Base-by-base conservation (phyloP, 2,113 vertebrate species). In the Ia io region DNA sequence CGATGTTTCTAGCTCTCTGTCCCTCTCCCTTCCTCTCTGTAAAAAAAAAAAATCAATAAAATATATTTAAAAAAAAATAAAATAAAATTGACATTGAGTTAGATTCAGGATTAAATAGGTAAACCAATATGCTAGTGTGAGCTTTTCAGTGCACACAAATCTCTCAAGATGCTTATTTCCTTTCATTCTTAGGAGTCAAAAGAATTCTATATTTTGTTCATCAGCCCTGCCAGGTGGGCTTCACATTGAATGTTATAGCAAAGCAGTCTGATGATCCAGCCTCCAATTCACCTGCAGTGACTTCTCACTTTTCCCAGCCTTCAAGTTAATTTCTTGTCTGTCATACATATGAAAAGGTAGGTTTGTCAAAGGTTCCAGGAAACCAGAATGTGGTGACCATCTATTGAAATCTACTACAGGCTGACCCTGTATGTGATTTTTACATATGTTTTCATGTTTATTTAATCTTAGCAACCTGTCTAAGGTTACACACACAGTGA, bases 181-280 rank as follows among this genome's bases (percentile, higher is more conserved):
- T 84, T 76, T 92, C 49, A 35, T 88, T 90, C 85, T 92, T 92
- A 35, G 37, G 25, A 88, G 49, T 90, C 13, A 23, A 59, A 87
- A 76, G 85, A 84, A 69, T 80, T 40, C 30, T 3, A 10, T 56
- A 30, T 94, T 80, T 83, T 70, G 49, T 51, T 91, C 28, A 32
- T 95, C 30, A 80, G 28, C 6, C 53, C 51, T 90, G 37, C n/a
- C 56, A 90, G 67, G 47, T 79, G 40, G 51, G 6, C 59, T 59
- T 95, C 51, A 51, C 30, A 30, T 30, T 90, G 89, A 73, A 90
- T 77, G 53, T 86, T 40, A 61, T 51, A 91, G 71, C 40, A 63
- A 82, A 86, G 49, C 17, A 49, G n/a, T 83, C 28, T 51, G 53
- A 25, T 73, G 56, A 95, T 32, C 67, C 18, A 87, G 59, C n/a